phyloP scores from a whole-genome alignment of 1,140 invertebrate genomes.

The Nilaparvata lugens region DNA sequence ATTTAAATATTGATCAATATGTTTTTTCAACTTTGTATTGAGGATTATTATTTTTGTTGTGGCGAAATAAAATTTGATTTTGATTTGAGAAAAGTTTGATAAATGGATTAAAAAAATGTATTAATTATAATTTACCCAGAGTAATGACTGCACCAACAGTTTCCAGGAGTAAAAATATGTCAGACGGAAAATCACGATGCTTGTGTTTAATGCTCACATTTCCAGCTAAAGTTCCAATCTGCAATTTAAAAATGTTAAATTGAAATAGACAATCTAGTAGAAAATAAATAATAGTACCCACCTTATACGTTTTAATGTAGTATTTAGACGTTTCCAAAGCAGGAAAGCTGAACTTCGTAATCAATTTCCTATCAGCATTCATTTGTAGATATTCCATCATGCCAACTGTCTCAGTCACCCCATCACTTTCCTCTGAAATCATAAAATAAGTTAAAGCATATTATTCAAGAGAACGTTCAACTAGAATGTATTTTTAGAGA shows the following conservation, averaged over 20 bases:
- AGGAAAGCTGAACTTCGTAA: constrained; percentile 48
- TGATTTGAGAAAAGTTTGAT: background rate
- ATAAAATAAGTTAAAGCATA: constrained; percentile 46
- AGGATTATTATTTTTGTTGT: too few species aligned
- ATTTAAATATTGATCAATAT: too few species aligned
- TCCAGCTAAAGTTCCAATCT: constrained; percentile 65
- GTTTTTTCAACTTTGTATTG: too few species aligned
- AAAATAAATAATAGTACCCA: too few species aligned
- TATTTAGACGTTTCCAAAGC: constrained; percentile 36
- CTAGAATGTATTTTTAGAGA: too few species aligned
- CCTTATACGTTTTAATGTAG: constrained; percentile 48
- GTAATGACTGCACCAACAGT: constrained; percentile 26
- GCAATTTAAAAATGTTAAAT: too few species aligned
- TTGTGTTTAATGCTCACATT: constrained; percentile 68
- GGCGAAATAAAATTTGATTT: too few species aligned
- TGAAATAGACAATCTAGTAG: too few species aligned
- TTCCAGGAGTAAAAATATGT: constrained; percentile 62
- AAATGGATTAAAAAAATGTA: background rate
- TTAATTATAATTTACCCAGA: constrained; percentile 23
- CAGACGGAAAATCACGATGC: constrained; percentile 62
- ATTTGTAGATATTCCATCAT: constrained; percentile 45
- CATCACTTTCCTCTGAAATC: constrained; percentile 32
- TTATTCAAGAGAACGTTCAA: too few species aligned
- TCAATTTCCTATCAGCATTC: constrained; percentile 53
- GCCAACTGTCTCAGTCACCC: constrained; percentile 27